Conservation (phyloP, 2,797 vertebrate species). For the Micrastur ruficollis region DNA sequence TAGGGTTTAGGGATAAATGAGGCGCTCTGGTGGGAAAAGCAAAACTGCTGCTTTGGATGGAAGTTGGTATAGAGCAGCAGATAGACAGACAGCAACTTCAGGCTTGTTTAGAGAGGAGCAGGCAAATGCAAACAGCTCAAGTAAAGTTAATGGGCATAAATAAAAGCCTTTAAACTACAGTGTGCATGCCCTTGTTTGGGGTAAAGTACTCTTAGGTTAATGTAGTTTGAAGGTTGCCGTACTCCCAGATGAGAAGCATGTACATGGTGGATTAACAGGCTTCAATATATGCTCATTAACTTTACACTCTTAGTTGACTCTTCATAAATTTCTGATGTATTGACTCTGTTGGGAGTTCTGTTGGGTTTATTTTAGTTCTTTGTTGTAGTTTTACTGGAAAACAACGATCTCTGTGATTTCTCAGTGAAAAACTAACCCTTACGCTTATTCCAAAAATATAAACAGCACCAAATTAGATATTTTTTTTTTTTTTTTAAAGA, state of each 20-base stretch:
- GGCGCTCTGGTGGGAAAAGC: neutral
- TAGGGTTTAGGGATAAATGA: neutral
- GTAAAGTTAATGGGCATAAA: neutral
- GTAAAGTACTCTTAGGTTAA: constrained; percentile 18
- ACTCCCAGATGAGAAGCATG: neutral
- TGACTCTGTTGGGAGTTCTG: neutral
- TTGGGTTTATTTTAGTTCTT: neutral
- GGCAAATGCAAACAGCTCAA: neutral
- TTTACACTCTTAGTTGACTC: constrained; percentile 30
- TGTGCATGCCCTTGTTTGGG: neutral
- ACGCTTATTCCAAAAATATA: neutral
- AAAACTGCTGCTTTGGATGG: neutral
- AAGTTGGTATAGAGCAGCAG: neutral
- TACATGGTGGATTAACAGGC: constrained; percentile 21
- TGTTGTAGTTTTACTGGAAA: neutral
- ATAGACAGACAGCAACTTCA: neutral
- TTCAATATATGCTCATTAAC: constrained; percentile 23
- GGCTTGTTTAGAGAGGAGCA: neutral
- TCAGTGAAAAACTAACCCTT: neutral
- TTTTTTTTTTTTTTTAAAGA: neutral
- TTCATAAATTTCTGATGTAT: constrained; percentile 52
- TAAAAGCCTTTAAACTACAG: constrained; percentile 14
- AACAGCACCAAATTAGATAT: neutral
- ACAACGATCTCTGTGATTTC: neutral
- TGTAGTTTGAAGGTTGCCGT: constrained; percentile 40